phyloP scores from a whole-genome alignment of 2,888 invertebrate genomes.

The Brachyptera risi region DNA sequence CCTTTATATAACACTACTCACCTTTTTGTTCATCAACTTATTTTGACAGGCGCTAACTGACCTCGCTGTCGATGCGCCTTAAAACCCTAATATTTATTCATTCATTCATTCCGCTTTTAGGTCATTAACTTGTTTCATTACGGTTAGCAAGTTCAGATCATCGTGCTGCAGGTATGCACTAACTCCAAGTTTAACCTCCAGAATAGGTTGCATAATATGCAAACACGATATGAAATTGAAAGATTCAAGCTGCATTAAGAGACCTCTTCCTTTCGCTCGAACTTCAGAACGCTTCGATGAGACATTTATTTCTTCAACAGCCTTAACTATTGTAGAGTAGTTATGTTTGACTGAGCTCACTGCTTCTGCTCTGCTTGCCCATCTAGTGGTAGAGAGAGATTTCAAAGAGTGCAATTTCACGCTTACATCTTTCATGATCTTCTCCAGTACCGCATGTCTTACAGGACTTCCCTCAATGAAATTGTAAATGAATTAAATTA shows the following conservation, averaged over 20 bases:
- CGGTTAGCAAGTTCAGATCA: too few species aligned
- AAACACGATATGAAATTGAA: not conserved
- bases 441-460: not conserved
- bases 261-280: not conserved
- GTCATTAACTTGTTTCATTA: too few species aligned
- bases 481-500: not conserved
- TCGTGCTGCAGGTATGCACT: too few species aligned
- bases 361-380: conserved; percentile 1
- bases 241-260: not conserved
- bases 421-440: not conserved
- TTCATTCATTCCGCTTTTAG: too few species aligned
- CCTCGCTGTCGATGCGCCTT: too few species aligned
- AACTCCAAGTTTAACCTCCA: too few species aligned
- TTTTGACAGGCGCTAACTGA: too few species aligned
- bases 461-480: conserved; percentile 3
- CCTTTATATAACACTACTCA: too few species aligned
- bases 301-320: not conserved
- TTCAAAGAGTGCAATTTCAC: not conserved
- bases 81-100: too few species aligned
- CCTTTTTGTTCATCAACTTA: too few species aligned
- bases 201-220: not conserved
- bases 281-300: not conserved
- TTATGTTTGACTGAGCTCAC: not conserved
- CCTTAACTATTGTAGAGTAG: not conserved
- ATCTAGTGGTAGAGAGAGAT: not conserved